Evolutionary conservation across 2,797 vertebrate genomes (phyloP), one percentile per base, ranked within the genome.

Genomic region (Tachyglossus aculeatus): DNA sequence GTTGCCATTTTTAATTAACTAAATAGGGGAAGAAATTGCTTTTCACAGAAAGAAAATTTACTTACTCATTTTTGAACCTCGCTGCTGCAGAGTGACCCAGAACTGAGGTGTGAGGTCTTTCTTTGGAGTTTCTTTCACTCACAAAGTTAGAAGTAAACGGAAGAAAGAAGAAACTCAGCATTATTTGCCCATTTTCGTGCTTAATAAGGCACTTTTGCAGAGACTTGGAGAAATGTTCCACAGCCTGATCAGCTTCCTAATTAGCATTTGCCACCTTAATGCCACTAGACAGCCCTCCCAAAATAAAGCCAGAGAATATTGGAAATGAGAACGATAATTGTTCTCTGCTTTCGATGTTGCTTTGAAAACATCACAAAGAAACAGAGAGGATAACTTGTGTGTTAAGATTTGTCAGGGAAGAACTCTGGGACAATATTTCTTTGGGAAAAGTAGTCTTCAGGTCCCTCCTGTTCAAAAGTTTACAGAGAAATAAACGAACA

Each of bases 21-120:
- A 76, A 81, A 59, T 48, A 53, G 50, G 21, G 21, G 29, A 68
- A 43, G 48, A 58, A 50, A 3, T 24, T 64, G 16, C 10, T 69
- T 6, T 55, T 77, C 45, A 15, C 5, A 6, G 66, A 52, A 39
- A 39, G 48, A 62, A 43, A 50, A 6, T 22, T 13, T 27, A 58
- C 43, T 83, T 84, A 63, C 54, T 71, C 24, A 55, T 32, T 79
- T 72, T 74, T 78, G 40, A 77, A 50, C 74, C 33, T 73, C 31
- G 25, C 45, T 75, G 64, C 18, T 25, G 72, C 65, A 64, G 27
- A 61, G 57, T 74, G 53, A 63, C 71, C 77, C 36, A 34, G 74
- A 57, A 41, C 1, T 71, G 56, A 91, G 54, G 86, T 86, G 88
- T 88, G 85, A 90, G 82, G 57, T 88, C 76, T 81, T 68, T 81